phyloP scores from a whole-genome alignment of 2,797 vertebrate species.

The Poecile montanus region DNA sequence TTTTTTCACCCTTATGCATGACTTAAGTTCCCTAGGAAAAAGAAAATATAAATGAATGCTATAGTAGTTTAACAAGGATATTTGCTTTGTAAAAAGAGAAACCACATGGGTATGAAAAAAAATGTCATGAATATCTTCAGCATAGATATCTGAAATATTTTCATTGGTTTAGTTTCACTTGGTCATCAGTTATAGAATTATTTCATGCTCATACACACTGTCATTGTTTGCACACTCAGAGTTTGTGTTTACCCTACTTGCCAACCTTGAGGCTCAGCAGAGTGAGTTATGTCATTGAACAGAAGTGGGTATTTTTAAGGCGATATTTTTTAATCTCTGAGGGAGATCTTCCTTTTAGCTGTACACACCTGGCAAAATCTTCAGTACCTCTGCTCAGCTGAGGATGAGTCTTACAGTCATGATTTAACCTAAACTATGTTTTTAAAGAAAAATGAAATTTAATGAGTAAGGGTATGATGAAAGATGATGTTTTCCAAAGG shows the following conservation, averaged over 20 bases:
- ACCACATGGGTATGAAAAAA: neutral
- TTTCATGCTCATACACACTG: neutral
- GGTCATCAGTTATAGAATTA: neutral
- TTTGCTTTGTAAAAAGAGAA: neutral
- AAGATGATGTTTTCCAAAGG: neutral
- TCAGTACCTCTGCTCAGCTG: neutral
- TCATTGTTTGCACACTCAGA: neutral
- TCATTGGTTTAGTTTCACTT: neutral
- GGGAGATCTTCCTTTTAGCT: neutral
- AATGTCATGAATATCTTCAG: neutral
- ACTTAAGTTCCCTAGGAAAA: neutral
- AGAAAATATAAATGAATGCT: neutral
- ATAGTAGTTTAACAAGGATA: neutral
- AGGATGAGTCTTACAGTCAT: neutral
- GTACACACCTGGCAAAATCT: neutral
- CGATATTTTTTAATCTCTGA: neutral
- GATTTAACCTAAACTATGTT: neutral
- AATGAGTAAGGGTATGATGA: neutral
- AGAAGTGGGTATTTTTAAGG: neutral
- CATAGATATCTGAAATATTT: neutral
- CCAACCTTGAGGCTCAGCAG: neutral
- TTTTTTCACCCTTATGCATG: neutral
- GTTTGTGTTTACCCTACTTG: rapidly evolving
- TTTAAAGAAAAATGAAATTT: neutral
- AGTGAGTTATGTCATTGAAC: neutral